Evolutionary conservation across 2,888 invertebrate genomes (phyloP).

Genomic region (Mactromeris polynyma): DNA sequence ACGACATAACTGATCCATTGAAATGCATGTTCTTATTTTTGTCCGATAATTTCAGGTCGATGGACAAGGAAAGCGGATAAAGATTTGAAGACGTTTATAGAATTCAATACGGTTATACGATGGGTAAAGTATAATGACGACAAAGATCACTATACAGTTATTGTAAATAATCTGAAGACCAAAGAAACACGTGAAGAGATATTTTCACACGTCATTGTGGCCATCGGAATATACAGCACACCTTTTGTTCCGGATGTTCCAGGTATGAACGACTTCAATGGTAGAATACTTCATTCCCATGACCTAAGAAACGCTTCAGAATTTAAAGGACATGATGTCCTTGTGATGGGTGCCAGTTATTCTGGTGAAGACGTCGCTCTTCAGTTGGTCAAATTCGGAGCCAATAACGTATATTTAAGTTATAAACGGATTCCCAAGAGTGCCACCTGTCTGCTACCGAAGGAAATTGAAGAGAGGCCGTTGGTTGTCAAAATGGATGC

Average conservation of each 20-base stretch:
- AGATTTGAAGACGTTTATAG: slow-evolving; percentile 4
- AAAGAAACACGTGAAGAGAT: slow-evolving; percentile 16
- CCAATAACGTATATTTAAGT: slow-evolving; percentile 7
- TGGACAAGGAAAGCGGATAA: background rate
- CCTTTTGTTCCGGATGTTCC: slow-evolving; percentile 29
- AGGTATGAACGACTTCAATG: slow-evolving; percentile 45
- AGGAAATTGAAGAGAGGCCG: slow-evolving; percentile 9
- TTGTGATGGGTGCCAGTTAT: slow-evolving; percentile 49
- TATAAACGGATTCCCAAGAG: slow-evolving; percentile 12
- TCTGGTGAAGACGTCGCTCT: slow-evolving; percentile 53
- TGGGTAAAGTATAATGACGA: slow-evolving; percentile 28
- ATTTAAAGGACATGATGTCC: slow-evolving; percentile 34
- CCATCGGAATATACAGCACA: slow-evolving; percentile 37
- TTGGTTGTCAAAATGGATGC: slow-evolving; percentile 3
- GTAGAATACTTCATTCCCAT: slow-evolving; percentile 54
- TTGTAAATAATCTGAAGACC: slow-evolving; percentile 8
- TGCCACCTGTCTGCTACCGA: slow-evolving; percentile 18
- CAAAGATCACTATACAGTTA: background rate
- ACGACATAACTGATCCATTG: too few species aligned
- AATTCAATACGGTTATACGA: slow-evolving; percentile 21
- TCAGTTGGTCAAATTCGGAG: slow-evolving; percentile 32
- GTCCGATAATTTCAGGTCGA: background rate
- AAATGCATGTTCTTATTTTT: too few species aligned
- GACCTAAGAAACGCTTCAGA: slow-evolving; percentile 47
- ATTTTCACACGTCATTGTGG: slow-evolving; percentile 47